phyloP scores from a whole-genome alignment of 2,888 invertebrate species.

The Alentia gelatinosa region DNA sequence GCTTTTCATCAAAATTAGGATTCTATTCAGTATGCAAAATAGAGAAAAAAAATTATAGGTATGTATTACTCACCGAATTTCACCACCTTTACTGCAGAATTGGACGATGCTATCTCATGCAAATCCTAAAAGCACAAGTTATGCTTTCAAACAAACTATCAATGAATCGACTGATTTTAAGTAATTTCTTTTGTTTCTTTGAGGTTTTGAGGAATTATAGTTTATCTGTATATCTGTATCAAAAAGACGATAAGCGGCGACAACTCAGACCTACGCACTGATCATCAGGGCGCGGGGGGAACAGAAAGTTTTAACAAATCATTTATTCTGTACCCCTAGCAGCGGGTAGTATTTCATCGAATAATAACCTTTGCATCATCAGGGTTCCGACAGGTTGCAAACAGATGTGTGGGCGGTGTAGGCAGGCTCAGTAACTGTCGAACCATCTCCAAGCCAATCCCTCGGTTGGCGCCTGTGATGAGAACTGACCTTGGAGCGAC shows the following conservation, averaged over 20 bases:
- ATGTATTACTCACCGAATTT: conserved; percentile 88
- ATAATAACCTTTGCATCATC: conserved; percentile 58
- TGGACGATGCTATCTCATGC: conserved; percentile 83
- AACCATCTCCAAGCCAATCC: conserved; percentile 63
- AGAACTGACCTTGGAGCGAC: conserved; percentile 57
- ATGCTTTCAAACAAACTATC: not conserved
- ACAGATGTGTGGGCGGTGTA: conserved; percentile 59
- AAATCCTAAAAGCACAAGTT: conserved; percentile 85
- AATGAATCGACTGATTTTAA: not conserved
- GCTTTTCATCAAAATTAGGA: not conserved
- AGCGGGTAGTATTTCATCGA: not conserved
- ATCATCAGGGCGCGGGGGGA: not conserved
- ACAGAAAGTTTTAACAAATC: not conserved
- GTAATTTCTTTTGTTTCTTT: not conserved
- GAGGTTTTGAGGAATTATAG: not conserved
- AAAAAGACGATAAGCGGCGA: not conserved
- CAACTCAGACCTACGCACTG: not conserved
- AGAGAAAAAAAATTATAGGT: too few relatives aligned
- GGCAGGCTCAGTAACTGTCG: conserved; percentile 58
- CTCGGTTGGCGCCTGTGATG: conserved; percentile 63
- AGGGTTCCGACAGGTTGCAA: conserved; percentile 61
- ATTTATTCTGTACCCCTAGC: not conserved
- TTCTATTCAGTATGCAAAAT: too few relatives aligned
- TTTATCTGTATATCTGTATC: not conserved
- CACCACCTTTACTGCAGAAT: conserved; percentile 86